A percentile compares a stretch with the other conserved stretches of the same genome.
These are phyloP conservation scores for Nettapus auritus DNA, from an alignment of 2,113 vertebrate species.

Conservation along the genomic window DNA sequence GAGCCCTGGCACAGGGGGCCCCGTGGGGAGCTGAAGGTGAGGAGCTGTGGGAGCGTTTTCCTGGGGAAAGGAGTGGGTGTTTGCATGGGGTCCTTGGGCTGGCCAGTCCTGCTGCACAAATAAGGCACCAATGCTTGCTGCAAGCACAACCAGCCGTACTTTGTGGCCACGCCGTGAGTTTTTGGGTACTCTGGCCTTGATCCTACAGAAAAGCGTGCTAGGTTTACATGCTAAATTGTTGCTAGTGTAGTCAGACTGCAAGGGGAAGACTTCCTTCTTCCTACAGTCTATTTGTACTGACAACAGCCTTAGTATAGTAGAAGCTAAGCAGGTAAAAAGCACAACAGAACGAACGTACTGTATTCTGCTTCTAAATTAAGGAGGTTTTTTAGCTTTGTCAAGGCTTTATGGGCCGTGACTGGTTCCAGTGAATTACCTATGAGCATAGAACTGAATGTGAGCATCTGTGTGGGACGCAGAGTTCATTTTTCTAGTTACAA, in stretches of 20 bases:
- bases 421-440: background rate
- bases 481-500: background rate
- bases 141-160: background rate
- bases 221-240: background rate
- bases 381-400: background rate
- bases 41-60: background rate
- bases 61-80: background rate
- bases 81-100: background rate
- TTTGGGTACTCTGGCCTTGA: background rate
- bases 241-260: background rate
- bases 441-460: background rate
- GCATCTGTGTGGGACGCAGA: background rate
- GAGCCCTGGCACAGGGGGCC: background rate
- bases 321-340: background rate
- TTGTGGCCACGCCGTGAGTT: background rate
- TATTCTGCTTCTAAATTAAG: background rate
- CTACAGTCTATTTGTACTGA: background rate
- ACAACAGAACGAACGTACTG: background rate
- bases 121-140: background rate
- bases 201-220: background rate
- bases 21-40: background rate
- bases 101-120: background rate
- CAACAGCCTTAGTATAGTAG: background rate
- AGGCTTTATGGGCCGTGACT: background rate
- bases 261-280: background rate